Evolutionary conservation across 2,113 vertebrate species (phyloP).

Genomic region (Cottus gobio): DNA sequence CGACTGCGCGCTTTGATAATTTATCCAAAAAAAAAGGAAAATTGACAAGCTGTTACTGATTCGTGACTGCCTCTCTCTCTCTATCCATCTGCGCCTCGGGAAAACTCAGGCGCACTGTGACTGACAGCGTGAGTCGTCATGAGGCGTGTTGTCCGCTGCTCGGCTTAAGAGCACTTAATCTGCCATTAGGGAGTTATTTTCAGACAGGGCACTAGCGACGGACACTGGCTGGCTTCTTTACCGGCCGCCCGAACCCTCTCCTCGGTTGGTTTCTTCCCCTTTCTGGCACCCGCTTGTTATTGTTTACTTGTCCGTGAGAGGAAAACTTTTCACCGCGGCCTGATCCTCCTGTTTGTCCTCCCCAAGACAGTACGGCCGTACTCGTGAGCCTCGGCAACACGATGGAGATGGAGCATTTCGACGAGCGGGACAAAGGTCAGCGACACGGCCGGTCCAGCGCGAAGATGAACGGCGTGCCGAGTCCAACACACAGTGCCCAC

Average conservation of each 20-base stretch:
- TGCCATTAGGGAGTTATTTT: conserved; percentile 83
- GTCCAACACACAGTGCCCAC: conserved; percentile 97
- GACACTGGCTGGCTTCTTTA: conserved; percentile 34
- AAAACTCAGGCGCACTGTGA: conserved; percentile 13
- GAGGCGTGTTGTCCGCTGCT: conserved; percentile 57
- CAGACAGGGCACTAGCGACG: conserved; percentile 44
- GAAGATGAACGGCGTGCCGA: conserved; percentile 92
- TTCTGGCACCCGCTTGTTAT: conserved; percentile 12
- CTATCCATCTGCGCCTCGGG: conserved; percentile 38
- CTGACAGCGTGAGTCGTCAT: conserved; percentile 46
- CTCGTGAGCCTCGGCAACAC: conserved; percentile 86
- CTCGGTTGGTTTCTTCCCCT: background rate
- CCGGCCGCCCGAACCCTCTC: conserved; percentile 10
- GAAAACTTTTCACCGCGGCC: conserved; percentile 30
- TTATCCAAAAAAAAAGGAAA: background rate
- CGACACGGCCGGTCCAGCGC: conserved; percentile 87
- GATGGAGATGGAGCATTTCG: conserved; percentile 98
- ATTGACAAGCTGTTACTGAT: conserved; percentile 44
- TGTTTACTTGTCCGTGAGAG: conserved; percentile 2
- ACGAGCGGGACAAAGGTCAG: conserved; percentile 93
- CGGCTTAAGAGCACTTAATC: conserved; percentile 78
- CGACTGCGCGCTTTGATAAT: conserved; percentile 30
- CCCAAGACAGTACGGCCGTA: conserved; percentile 71
- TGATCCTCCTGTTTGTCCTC: background rate
- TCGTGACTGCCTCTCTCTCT: conserved; percentile 60